Conservation (phyloP, 2,888 invertebrate species). For the Eupithecia insigniata region DNA sequence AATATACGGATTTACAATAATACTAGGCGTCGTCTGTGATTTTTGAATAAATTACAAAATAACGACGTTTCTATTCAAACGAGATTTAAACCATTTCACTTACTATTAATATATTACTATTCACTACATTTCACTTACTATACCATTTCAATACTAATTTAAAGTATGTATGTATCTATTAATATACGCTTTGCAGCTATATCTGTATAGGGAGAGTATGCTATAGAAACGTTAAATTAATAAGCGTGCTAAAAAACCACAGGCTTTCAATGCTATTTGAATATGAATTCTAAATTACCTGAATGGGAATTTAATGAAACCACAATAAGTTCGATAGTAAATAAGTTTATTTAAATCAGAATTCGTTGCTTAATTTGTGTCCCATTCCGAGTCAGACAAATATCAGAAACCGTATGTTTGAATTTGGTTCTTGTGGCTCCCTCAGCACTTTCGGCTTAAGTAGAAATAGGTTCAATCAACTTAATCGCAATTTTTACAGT, state of each 20-base stretch:
- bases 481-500: neutral
- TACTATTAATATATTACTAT: no score
- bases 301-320: neutral
- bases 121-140: no score
- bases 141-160: no score
- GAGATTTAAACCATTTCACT: no score
- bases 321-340: neutral
- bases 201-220: neutral
- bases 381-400: neutral
- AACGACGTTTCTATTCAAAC: no score
- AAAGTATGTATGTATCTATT: no score
- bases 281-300: slow-evolving; percentile 13
- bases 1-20: no score
- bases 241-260: slow-evolving; percentile 6
- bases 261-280: neutral
- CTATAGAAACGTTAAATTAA: neutral
- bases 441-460: neutral
- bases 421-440: neutral
- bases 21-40: no score
- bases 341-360: neutral
- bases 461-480: neutral
- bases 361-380: neutral
- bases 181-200: neutral
- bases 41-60: no score
- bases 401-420: neutral